Evolutionary conservation across 2,113 vertebrate genomes (phyloP).

Genomic region (Syngnathus scovelli): DNA sequence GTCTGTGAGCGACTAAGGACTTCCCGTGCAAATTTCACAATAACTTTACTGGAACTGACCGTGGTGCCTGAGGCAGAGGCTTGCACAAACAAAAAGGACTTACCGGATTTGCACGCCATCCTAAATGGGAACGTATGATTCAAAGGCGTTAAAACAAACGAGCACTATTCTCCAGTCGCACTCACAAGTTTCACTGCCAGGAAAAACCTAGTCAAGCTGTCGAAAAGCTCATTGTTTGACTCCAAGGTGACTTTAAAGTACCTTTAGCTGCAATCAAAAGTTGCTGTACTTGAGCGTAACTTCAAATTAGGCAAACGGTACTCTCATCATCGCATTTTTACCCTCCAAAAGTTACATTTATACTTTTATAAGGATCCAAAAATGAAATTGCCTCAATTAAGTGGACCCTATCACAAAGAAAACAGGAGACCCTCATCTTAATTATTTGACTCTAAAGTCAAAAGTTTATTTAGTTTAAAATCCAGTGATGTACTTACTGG

Average conservation of each 20-base stretch:
- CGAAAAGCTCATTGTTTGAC: neutral
- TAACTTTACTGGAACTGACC: constrained; percentile 65
- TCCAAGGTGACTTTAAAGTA: neutral
- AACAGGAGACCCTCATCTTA: no score
- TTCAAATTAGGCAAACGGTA: neutral
- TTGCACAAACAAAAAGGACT: constrained; percentile 41
- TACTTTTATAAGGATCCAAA: neutral
- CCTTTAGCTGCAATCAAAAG: neutral
- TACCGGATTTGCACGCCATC: constrained; percentile 29
- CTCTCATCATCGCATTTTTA: neutral
- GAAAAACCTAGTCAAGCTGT: neutral
- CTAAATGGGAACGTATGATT: constrained; percentile 11
- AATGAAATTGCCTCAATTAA: neutral
- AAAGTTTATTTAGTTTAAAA: no score
- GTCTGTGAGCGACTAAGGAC: neutral
- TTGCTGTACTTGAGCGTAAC: neutral
- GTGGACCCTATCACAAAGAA: no score
- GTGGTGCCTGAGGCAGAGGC: constrained; percentile 35
- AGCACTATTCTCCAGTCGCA: neutral
- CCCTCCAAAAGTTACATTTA: neutral
- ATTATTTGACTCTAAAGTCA: no score
- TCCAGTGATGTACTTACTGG: no score
- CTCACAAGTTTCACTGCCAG: neutral
- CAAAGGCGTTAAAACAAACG: neutral
- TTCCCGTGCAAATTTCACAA: constrained; percentile 40